Evolutionary conservation across 2,888 invertebrate species (phyloP).

Genomic region (Spialia ferax): DNA sequence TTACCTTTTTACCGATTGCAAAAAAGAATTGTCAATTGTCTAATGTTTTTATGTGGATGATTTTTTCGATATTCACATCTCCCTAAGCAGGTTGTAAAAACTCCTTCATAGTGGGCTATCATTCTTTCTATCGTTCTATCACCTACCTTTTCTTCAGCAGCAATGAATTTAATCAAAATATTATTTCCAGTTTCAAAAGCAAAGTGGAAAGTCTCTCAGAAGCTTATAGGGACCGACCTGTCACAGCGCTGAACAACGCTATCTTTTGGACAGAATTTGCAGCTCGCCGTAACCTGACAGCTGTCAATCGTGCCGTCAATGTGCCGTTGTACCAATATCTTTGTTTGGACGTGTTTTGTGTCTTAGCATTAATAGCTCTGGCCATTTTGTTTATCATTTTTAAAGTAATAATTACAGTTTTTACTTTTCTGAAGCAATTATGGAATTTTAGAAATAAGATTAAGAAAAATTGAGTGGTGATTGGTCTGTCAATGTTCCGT

Average conservation of each 20-base stretch:
- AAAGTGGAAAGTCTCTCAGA: slow-evolving; percentile 79
- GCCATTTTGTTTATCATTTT: slow-evolving; percentile 12
- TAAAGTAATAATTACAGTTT: background rate
- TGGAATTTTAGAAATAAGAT: background rate
- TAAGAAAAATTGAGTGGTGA: too few species aligned
- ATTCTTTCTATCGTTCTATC: too few species aligned
- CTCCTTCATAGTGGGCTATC: too few species aligned
- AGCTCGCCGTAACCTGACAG: slow-evolving; percentile 74
- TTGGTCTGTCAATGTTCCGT: too few species aligned
- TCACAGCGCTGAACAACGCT: slow-evolving; percentile 86
- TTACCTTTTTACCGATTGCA: too few species aligned
- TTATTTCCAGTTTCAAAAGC: slow-evolving; percentile 64
- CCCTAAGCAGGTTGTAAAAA: too few species aligned
- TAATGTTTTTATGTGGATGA: too few species aligned
- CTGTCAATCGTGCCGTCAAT: slow-evolving; percentile 75
- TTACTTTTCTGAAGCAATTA: background rate
- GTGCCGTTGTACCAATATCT: slow-evolving; percentile 82
- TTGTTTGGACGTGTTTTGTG: slow-evolving; percentile 64
- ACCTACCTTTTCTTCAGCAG: too few species aligned
- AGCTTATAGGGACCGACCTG: slow-evolving; percentile 86
- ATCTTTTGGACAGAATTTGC: slow-evolving; percentile 89
- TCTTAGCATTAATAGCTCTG: slow-evolving; percentile 42
- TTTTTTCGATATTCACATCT: too few species aligned
- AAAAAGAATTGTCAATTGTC: background rate
- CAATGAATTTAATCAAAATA: background rate